Conservation (phyloP, 2,113 vertebrate genomes). For the Sapajus apella region DNA sequence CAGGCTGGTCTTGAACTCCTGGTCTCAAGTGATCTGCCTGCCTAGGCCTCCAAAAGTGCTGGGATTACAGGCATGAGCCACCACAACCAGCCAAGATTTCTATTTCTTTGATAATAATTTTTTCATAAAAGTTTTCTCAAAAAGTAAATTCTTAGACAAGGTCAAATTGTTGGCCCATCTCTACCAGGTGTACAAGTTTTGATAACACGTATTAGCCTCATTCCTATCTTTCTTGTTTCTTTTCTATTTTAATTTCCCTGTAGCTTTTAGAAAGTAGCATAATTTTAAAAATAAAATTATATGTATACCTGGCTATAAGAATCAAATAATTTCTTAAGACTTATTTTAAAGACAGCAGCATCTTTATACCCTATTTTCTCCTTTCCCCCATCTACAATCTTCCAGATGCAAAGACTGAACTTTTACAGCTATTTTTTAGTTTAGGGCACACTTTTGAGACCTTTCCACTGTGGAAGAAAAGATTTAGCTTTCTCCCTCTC, state of each 20-base stretch:
- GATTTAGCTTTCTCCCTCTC: not conserved
- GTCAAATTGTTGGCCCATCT: not conserved
- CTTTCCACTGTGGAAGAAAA: not conserved
- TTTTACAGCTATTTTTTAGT: not conserved
- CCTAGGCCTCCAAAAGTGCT: not conserved
- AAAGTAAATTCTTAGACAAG: not conserved
- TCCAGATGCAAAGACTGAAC: not conserved
- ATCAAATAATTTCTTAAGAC: not conserved
- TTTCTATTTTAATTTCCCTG: not conserved
- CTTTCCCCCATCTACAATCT: not conserved
- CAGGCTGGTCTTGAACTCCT: not conserved
- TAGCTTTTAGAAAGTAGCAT: not conserved
- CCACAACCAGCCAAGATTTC: not conserved
- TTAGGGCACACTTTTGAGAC: not conserved
- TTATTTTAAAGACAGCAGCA: not conserved
- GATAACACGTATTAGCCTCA: not conserved
- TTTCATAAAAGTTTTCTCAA: not conserved
- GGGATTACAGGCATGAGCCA: not conserved
- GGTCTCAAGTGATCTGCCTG: not conserved
- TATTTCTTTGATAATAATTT: not conserved
- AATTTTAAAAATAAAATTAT: not conserved
- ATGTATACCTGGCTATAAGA: not conserved
- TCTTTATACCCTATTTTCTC: not conserved
- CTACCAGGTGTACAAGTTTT: not conserved
- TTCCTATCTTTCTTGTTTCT: not conserved